Evolutionary conservation across 23 tunicate species (phyloP), one percentile per base, ranked within the genome.

Genomic region (Trididemnum nubilum): DNA sequence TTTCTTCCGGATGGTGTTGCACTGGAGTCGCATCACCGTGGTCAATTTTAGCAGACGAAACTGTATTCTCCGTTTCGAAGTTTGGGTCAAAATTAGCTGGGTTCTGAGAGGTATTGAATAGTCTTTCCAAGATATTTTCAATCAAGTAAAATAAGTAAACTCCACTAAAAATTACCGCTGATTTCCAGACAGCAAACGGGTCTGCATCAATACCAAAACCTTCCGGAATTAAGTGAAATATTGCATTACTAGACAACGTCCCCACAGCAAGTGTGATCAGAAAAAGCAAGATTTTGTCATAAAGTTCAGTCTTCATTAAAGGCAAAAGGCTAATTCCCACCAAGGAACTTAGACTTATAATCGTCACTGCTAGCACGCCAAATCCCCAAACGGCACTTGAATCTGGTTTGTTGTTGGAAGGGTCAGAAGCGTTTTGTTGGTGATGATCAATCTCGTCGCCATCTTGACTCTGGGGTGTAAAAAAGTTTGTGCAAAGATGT

Each of bases 211-310:
- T 80, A 12, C 87, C 83, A 65, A 82, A 88, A 0, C 93, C 93
- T 72, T 88, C 93, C 4, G 93, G 93, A 2, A 88, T 82, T 29
- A 88, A 34, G 35, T 88, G 93, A 65, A 88, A 88, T 1, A 82
- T 15, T 15, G 93, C 87, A 69, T 82, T 88, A n/a, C 86, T 51
- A 2, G 83, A 88, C 30, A 88, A 65, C 15, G 87, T 76, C 1
- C 93, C 93, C 19, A 82, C 93, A 32, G 93, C 87, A 3, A 88
- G 51, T 0, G 79, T 35, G 9, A 88, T 77, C 23, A 88, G 29
- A 29, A 70, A 88, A 22, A 88, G 61, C 72, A 88, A 77, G 51
- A 82, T 51, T 65, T 82, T 82, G 72, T 88, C 73, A 50, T 88
- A 88, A 67, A 76, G 30, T 3, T 38, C 29, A 44, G 85, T 64